phyloP scores from a whole-genome alignment of 2,888 invertebrate genomes.

The Apoda limacodes region DNA sequence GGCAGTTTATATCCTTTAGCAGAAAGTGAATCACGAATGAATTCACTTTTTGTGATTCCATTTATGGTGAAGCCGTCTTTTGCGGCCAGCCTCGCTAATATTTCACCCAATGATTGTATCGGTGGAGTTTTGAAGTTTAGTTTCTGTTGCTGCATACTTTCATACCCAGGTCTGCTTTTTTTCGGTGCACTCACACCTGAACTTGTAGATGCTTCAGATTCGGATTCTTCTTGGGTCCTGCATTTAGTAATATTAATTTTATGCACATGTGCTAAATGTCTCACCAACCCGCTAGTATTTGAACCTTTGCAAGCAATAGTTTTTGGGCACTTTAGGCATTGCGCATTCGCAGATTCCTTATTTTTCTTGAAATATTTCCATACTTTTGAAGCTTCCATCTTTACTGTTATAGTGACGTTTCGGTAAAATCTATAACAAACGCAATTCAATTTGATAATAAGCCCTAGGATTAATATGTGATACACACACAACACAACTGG shows the following conservation, averaged over 20 bases:
- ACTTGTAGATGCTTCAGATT: no score
- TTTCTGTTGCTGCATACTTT: constrained; percentile 2
- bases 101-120: constrained; percentile 6
- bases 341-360: constrained; percentile 9
- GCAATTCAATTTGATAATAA: no score
- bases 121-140: constrained; percentile 4
- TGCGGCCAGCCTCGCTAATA: constrained; percentile 4
- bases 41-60: constrained; percentile 9
- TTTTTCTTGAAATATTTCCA: constrained; percentile 12
- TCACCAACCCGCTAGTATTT: constrained; percentile 9
- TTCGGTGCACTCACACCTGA: background rate
- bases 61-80: constrained; percentile 9
- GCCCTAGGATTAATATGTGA: no score
- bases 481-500: no score
- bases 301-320: constrained; percentile 7
- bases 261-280: constrained; percentile 8
- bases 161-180: background rate
- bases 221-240: constrained; percentile 3
- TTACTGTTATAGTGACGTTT: no score
- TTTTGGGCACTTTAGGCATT: constrained; percentile 9
- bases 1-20: constrained; percentile 9
- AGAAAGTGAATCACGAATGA: constrained; percentile 7
- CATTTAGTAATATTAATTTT: constrained; percentile 7
- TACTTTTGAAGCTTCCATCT: constrained; percentile 10
- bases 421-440: no score